phyloP scores from a whole-genome alignment of 2,797 vertebrate species.

The Hirundo rustica region DNA sequence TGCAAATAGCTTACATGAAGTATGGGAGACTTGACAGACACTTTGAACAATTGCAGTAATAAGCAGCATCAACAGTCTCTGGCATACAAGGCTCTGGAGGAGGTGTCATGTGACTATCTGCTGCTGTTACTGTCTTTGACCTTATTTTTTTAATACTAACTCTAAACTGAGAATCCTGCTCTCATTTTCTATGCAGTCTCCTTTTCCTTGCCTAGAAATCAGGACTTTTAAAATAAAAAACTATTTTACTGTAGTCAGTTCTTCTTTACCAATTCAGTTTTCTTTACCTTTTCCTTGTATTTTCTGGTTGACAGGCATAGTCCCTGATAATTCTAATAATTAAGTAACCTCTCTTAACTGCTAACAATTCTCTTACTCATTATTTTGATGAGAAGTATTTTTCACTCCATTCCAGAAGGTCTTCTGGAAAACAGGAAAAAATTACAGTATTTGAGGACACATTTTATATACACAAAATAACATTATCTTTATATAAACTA shows the following conservation, averaged over 20 bases:
- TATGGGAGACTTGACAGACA: conserved; percentile 34
- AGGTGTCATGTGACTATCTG: not conserved
- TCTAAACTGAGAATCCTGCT: not conserved
- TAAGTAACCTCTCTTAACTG: not conserved
- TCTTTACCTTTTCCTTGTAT: not conserved
- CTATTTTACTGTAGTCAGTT: not conserved
- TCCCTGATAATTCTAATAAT: not conserved
- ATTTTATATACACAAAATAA: not conserved
- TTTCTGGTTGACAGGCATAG: not conserved
- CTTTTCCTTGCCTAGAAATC: not conserved
- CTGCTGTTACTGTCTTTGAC: not conserved
- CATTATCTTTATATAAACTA: not conserved
- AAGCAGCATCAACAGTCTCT: not conserved
- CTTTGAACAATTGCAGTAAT: conserved; percentile 44
- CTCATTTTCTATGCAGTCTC: not conserved
- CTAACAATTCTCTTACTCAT: not conserved
- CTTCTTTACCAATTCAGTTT: not conserved
- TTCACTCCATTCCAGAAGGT: not conserved
- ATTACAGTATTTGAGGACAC: not conserved
- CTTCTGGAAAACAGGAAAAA: not conserved
- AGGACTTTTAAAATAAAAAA: not conserved
- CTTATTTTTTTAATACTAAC: not conserved
- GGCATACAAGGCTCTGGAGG: not conserved
- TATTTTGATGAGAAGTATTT: not conserved
- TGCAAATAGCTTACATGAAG: not conserved